Conservation (phyloP, 2,888 invertebrate species). For the Lamellibrachia columna region DNA sequence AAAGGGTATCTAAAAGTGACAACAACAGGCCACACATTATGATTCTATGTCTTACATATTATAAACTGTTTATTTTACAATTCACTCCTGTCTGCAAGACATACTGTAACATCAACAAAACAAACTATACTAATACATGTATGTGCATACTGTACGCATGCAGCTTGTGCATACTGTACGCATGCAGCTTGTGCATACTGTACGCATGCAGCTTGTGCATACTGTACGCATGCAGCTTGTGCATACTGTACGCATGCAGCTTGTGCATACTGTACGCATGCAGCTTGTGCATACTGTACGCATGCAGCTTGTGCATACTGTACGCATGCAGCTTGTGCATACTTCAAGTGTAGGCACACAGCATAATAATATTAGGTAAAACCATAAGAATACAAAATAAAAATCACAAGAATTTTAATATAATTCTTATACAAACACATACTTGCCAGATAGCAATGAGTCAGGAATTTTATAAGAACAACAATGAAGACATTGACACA, state of each 20-base stretch:
- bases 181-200: too few relatives aligned
- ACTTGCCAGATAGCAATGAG: too few relatives aligned
- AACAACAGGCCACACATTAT: not conserved
- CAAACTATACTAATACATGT: not conserved
- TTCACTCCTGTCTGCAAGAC: not conserved
- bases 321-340: not conserved
- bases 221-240: too few relatives aligned
- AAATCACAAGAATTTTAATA: not conserved
- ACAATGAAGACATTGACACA: too few relatives aligned
- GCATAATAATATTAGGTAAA: too few relatives aligned
- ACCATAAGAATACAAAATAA: not conserved
- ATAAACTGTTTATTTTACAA: not conserved
- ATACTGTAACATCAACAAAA: not conserved
- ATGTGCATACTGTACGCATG: not conserved
- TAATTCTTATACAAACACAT: not conserved
- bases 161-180: too few relatives aligned
- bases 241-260: too few relatives aligned
- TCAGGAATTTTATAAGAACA: too few relatives aligned
- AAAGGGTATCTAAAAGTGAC: not conserved
- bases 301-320: not conserved
- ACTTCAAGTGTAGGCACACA: too few relatives aligned
- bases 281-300: not conserved
- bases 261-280: not conserved
- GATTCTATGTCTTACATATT: not conserved
- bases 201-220: too few relatives aligned